phyloP scores from a whole-genome alignment of 2,113 vertebrate species.

The Chlamydotis undulata region DNA sequence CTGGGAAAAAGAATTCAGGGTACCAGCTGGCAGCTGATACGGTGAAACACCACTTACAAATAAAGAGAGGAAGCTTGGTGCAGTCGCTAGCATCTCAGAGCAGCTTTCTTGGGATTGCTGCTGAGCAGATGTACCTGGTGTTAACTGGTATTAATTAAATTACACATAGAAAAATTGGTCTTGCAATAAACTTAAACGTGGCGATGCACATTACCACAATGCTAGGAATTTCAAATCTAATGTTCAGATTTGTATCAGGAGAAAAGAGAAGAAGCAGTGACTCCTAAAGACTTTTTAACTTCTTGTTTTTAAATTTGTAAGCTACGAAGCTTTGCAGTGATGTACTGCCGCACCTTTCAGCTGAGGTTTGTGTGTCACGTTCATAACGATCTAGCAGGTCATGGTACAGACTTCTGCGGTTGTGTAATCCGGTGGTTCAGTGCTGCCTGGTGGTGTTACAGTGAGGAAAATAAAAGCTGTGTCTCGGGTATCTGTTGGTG shows the following conservation, averaged over 20 bases:
- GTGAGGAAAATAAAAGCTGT: not conserved
- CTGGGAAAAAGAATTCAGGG: conserved; percentile 27
- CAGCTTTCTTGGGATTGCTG: conserved; percentile 51
- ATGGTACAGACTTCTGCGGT: not conserved
- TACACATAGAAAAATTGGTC: conserved; percentile 59
- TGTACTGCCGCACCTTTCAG: not conserved
- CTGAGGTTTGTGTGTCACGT: not conserved
- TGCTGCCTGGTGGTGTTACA: not conserved
- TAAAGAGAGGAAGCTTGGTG: conserved; percentile 50
- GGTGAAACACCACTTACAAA: conserved; percentile 31
- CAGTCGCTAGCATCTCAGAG: conserved; percentile 40
- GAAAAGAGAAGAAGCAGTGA: not conserved
- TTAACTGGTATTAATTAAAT: conserved; percentile 68
- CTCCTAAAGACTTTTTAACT: not conserved
- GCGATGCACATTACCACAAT: conserved; percentile 17
- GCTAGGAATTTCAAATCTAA: conserved; percentile 33
- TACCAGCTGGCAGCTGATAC: conserved; percentile 62
- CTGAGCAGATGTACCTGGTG: conserved; percentile 60
- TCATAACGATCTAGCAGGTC: not conserved
- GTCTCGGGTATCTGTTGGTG: not conserved
- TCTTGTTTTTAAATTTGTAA: not conserved
- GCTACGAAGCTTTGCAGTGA: not conserved
- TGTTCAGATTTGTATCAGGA: not conserved
- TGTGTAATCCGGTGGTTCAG: not conserved
- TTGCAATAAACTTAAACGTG: conserved; percentile 38